Conservation (phyloP, 2,113 vertebrate genomes). For the Ursus arctos region DNA sequence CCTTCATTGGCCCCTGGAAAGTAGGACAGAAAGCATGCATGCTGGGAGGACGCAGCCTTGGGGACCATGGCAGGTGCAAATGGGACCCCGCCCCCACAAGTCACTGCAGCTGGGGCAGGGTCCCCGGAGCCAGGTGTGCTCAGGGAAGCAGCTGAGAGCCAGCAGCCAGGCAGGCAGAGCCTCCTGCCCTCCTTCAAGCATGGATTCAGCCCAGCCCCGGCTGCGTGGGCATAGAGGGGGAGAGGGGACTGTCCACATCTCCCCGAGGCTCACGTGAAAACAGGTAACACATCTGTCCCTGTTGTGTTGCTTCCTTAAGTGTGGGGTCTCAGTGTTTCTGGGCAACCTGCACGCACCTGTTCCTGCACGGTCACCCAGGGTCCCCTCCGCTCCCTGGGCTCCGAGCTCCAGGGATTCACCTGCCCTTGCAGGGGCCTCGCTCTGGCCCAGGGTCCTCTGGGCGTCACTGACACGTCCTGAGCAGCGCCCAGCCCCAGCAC, state of each 20-base stretch:
- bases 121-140: background rate
- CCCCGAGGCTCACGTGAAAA: background rate
- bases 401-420: background rate
- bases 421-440: fast-evolving
- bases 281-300: background rate
- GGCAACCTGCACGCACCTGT: background rate
- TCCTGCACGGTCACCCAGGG: fast-evolving
- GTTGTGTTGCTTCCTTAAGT: background rate
- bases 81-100: background rate
- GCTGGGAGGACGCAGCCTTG: background rate
- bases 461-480: background rate
- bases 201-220: background rate
- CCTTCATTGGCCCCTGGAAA: background rate
- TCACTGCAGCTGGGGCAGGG: background rate
- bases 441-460: no score
- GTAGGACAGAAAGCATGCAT: background rate
- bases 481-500: fast-evolving
- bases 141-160: background rate
- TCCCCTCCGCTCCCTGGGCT: background rate
- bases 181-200: fast-evolving
- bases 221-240: fast-evolving
- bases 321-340: background rate
- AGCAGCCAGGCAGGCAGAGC: background rate
- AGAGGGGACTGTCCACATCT: fast-evolving
- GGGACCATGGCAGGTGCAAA: background rate